Base-by-base conservation (phyloP, 2,888 invertebrate genomes). In the Ectropis crepuscularia region DNA sequence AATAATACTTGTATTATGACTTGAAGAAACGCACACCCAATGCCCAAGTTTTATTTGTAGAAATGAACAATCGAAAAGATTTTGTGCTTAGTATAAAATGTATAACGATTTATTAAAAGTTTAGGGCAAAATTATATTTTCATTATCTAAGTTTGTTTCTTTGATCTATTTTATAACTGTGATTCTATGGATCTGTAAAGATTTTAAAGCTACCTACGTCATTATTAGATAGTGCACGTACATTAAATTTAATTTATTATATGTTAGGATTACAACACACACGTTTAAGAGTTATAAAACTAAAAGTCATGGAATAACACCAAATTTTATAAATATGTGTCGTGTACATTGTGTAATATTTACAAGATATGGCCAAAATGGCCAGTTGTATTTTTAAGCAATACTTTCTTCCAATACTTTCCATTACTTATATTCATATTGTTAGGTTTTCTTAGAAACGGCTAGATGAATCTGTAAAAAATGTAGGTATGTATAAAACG, bases 341-440 rank as follows among this genome's bases (percentile, higher is more conserved):
- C 12, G 12, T 8, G 16, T 47, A 28, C 11, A 11, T n/a, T n/a
- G 6, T 50, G 53, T 46, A 42, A 62, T 50, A 42, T 38, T 10
- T 7, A 41, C 46, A 47, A 37, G 1, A 28, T 50, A 53, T 16
- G 48, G 57, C 47, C 53, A 16, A 10, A 53, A 7, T 42, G 53
- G n/a, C 53, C 39, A 49, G 8, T 10, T 38, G 7, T 61, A 53
- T 37, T 11, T 58, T 37, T 53, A 49, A 45, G 53, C n/a, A 53
- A 43, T 41, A 42, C 11, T 53, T 50, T 78, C 80, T 81, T 81
- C 80, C 82, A 81, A 63, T 74, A 67, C 75, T 82, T 81, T 78
- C 74, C 74, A 75, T 67, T 64, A 62, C 63, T 11, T 48, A 61
- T 55, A 55, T 16, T 28, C 38, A 10, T 36, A 50, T 46, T 53